Conservation (phyloP, 1,140 invertebrate species). For the Lamellibrachia luymesi region DNA sequence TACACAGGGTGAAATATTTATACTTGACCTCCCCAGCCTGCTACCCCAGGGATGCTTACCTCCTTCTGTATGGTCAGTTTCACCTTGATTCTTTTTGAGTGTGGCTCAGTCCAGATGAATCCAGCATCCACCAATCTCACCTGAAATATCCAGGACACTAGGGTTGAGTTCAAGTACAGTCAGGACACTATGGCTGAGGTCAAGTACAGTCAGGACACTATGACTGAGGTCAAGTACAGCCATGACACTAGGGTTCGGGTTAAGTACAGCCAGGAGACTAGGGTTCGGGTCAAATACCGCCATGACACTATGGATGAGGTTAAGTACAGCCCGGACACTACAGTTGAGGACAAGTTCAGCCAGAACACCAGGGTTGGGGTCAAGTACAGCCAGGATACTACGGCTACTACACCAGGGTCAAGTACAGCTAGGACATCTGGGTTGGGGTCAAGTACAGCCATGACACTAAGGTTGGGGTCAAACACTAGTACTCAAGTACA, state of each 20-base stretch:
- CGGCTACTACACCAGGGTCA: no score
- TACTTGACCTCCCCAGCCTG: neutral
- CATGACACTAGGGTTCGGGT: neutral
- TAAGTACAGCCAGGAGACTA: no score
- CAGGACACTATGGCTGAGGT: neutral
- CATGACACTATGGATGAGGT: no score
- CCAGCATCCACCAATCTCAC: conserved; percentile 83
- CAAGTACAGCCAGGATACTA: no score
- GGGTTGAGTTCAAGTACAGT: neutral
- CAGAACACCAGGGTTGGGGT: no score
- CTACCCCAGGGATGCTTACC: conserved; percentile 54
- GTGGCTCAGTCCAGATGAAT: conserved; percentile 99
- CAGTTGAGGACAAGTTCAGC: no score
- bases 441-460: no score
- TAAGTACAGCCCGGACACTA: no score
- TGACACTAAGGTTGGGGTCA: no score
- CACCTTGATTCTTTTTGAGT: conserved; percentile 95
- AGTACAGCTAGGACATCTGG: no score
- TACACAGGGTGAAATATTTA: neutral
- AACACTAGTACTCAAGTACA: no score
- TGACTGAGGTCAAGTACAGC: neutral
- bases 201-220: neutral
- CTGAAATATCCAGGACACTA: conserved; percentile 39
- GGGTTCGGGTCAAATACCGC: no score
- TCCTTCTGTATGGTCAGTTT: conserved; percentile 97